These are phyloP conservation scores for Ancistrus triradiatus DNA, from an alignment of 2,113 vertebrate species.

Conservation along the genomic window DNA sequence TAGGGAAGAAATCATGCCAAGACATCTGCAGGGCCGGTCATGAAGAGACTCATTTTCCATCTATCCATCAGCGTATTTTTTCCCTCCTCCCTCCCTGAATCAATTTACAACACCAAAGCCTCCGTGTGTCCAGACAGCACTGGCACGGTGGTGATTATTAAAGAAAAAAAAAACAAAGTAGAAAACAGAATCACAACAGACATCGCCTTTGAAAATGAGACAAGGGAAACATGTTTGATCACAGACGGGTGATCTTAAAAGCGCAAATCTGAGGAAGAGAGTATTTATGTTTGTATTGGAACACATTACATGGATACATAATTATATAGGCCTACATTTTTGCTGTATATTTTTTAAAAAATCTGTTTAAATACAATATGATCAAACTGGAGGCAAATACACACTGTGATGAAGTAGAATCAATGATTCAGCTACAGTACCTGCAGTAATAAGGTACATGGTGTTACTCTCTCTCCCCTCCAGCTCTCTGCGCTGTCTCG, in stretches of 20 bases:
- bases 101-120: slow-evolving; percentile 69
- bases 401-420: not conserved
- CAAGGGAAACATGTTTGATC: not conserved
- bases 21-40: slow-evolving; percentile 62
- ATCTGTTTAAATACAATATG: not conserved
- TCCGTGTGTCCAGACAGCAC: slow-evolving; percentile 51
- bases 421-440: not conserved
- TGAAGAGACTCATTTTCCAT: slow-evolving; percentile 67
- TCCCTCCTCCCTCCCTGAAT: slow-evolving; percentile 52
- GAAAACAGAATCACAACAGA: slow-evolving; percentile 49
- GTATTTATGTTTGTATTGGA: no score
- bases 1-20: slow-evolving; percentile 62
- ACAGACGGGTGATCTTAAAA: no score
- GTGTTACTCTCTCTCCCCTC: slow-evolving; percentile 9
- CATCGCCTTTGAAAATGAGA: slow-evolving; percentile 1
- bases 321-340: no score
- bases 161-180: slow-evolving; percentile 50
- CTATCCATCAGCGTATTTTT: slow-evolving; percentile 71
- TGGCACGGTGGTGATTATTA: slow-evolving; percentile 51
- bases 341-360: no score
- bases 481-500: slow-evolving; percentile 33
- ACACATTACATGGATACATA: no score
- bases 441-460: not conserved
- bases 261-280: no score
- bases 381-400: not conserved